phyloP scores from a whole-genome alignment of 2,797 vertebrate genomes.

The Sternotherus odoratus region DNA sequence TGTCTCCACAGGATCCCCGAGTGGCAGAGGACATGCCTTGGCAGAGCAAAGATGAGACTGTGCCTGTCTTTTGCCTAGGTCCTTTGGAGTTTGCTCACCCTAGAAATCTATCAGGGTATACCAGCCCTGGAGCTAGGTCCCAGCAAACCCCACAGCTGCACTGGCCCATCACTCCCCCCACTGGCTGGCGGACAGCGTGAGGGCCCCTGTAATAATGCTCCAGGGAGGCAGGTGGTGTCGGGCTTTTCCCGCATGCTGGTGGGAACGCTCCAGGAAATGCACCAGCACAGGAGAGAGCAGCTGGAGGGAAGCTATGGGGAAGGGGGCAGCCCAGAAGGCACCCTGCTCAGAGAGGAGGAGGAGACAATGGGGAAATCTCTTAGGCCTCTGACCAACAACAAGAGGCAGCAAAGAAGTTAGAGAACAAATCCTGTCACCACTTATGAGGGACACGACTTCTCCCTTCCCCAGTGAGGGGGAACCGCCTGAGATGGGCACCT shows the following conservation, averaged over 20 bases:
- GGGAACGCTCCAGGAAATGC: background rate
- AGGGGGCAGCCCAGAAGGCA: background rate
- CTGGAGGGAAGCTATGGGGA: background rate
- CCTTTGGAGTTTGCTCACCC: background rate
- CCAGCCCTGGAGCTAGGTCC: background rate
- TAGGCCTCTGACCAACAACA: background rate
- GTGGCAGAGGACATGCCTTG: background rate
- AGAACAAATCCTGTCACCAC: background rate
- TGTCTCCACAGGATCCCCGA: background rate
- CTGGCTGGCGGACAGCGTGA: background rate
- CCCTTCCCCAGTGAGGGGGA: background rate
- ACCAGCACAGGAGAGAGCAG: background rate
- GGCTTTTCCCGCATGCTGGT: background rate
- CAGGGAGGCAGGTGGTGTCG: background rate
- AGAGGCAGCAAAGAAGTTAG: background rate
- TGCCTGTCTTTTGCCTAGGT: background rate
- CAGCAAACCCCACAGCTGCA: background rate
- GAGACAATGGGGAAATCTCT: background rate
- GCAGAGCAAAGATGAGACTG: background rate
- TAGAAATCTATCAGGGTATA: background rate
- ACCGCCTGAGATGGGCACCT: background rate
- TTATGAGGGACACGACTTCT: fast-evolving
- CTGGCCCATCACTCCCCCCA: background rate
- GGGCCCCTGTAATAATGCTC: background rate
- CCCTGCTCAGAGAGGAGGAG: fast-evolving